These are phyloP conservation scores for Aplodontia rufa DNA, from an alignment of 2,113 vertebrate species.

Conservation along the genomic window DNA sequence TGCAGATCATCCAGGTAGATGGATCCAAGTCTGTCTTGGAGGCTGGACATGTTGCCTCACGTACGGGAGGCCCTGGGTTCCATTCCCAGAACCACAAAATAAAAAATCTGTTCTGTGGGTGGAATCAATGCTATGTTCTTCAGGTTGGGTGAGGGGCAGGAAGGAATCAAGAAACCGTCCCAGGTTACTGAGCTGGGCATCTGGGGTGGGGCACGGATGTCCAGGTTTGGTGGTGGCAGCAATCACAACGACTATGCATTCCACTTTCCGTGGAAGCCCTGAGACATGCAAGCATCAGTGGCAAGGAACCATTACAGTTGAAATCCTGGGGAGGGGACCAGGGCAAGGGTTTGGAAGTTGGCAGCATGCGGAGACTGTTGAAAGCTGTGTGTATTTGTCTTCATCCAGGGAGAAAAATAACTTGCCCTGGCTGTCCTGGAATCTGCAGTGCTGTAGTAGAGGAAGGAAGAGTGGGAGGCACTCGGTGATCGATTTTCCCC, in stretches of 20 bases:
- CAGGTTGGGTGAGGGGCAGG: too few relatives aligned
- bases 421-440: fast-evolving
- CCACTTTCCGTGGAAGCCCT: fast-evolving
- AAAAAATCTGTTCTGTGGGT: background rate
- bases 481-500: fast-evolving
- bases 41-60: background rate
- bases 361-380: fast-evolving
- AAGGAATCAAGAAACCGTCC: background rate
- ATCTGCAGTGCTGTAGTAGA: fast-evolving
- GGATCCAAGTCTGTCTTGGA: too few relatives aligned
- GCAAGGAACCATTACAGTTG: background rate
- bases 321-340: background rate
- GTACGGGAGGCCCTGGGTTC: background rate
- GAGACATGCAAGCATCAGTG: background rate
- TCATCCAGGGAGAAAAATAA: background rate
- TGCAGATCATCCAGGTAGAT: fast-evolving
- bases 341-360: fast-evolving
- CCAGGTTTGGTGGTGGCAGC: background rate
- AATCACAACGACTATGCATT: background rate
- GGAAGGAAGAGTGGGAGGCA: background rate
- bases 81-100: background rate
- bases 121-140: background rate
- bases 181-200: background rate
- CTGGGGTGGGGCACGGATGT: fast-evolving
- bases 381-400: background rate